Conservation (phyloP, 2,113 vertebrate genomes). For the Beaufortia kweichowensis region DNA sequence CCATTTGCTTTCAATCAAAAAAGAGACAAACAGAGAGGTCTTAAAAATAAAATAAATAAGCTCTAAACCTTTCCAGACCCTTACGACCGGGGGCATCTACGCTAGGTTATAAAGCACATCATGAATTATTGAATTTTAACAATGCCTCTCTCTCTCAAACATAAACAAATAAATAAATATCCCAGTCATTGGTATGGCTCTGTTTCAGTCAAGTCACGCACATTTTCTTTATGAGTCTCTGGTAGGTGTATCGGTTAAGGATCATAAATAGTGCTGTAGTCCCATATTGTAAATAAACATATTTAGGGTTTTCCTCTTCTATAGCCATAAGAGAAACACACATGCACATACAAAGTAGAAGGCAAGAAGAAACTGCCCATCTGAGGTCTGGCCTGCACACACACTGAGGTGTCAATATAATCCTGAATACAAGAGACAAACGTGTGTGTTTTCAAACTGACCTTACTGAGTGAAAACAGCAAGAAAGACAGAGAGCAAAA, state of each 20-base stretch:
- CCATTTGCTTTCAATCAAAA: slow-evolving; percentile 8
- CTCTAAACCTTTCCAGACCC: not conserved
- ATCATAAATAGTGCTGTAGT: slow-evolving; percentile 24
- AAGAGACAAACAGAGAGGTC: slow-evolving; percentile 22
- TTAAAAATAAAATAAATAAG: slow-evolving; percentile 36
- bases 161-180: slow-evolving; percentile 44
- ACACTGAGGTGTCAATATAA: not conserved
- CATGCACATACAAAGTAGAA: not conserved
- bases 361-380: not conserved
- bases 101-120: not conserved
- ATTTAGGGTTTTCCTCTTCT: slow-evolving; percentile 14
- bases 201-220: slow-evolving; percentile 7
- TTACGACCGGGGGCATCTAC: slow-evolving; percentile 19
- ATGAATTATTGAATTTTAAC: slow-evolving; percentile 30
- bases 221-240: slow-evolving; percentile 27
- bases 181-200: not conserved
- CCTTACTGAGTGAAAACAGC: too few relatives aligned
- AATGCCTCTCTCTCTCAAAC: slow-evolving; percentile 9
- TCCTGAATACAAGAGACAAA: not conserved
- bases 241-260: not conserved
- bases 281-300: slow-evolving; percentile 13
- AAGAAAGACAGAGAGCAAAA: not conserved
- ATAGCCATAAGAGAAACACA: not conserved
- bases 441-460: too few relatives aligned
- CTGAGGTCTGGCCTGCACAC: slow-evolving; percentile 38